Base-by-base conservation (phyloP, 2,113 vertebrate genomes). In the Clarias gariepinus region DNA sequence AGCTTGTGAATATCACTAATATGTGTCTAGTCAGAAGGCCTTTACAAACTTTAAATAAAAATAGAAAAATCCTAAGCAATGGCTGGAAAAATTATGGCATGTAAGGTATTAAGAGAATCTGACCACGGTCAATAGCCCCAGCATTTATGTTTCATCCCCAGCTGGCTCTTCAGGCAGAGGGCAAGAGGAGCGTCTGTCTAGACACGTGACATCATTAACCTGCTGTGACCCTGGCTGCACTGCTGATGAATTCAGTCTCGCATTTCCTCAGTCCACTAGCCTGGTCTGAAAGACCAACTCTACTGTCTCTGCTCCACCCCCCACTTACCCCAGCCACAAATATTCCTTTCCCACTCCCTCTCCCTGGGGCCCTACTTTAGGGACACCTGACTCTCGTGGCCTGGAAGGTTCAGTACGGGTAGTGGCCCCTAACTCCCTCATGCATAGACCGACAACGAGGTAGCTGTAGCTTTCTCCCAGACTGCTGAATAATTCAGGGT, bases 401-500 rank as follows among this genome's bases (percentile, higher is more conserved):
- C 95, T 91, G 91, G 94, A 66, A 33, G 71, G 55, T 85, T 96
- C 95, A 95, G 96, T 95, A 96, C 94, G 95, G 95, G 93, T 93
- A 94, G 93, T 89, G 85, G 66, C 93, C 92, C 92, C 85, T 0
- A 28, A 88, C 90, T 91, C 93, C 66, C 89, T 71, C 92, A 82
- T 85, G 94, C 90, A 91, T 95, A 95, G 96, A 98, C 96, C 95
- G 96, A 95, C 96, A 47, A 60, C 76, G 95, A 95, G 90, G 95
- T 92, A 92, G 90, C 87, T 90, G 78, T 91, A 94, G 94, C 77
- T 81, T 80, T 78, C 94, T 96, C 92, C 92, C 92, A 96, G 96
- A 92, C 96, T 96, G 79, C 95, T 97, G 96, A 98, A 97, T 99
- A 97, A 99, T 99, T 99, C 97, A 98, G 92, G 90, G 91, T 92